phyloP scores from a whole-genome alignment of 2,888 invertebrate species.

The Octodonta nipae region DNA sequence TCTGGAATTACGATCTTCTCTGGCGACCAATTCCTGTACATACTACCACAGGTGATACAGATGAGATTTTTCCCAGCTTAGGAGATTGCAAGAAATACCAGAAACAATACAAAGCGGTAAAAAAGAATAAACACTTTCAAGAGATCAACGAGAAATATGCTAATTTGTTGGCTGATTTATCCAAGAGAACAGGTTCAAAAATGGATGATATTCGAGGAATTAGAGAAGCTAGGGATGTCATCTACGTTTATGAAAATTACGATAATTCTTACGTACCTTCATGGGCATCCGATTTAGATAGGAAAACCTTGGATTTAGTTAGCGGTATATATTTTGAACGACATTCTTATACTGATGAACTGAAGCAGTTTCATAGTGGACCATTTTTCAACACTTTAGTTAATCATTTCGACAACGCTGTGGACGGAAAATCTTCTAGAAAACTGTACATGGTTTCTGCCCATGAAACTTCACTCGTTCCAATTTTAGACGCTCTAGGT shows the following conservation, averaged over 20 bases:
- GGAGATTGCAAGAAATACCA: not conserved
- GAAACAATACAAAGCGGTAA: conserved; percentile 42
- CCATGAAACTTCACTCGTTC: too few relatives aligned
- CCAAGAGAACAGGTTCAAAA: conserved; percentile 42
- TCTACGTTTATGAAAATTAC: conserved; percentile 51
- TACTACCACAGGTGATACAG: conserved; percentile 37
- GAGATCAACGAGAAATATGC: conserved; percentile 43
- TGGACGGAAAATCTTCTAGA: too few relatives aligned
- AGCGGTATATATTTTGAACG: conserved; percentile 46
- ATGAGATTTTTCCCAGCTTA: conserved; percentile 12
- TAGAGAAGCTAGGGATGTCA: conserved; percentile 16
- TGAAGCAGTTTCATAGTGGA: conserved; percentile 47
- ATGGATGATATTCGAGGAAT: conserved; percentile 2
- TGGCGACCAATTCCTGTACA: conserved; percentile 66
- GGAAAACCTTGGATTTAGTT: conserved; percentile 37
- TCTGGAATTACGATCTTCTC: conserved; percentile 1
- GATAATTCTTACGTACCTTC: conserved; percentile 39
- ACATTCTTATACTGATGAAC: conserved; percentile 39
- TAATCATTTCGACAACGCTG: conserved; percentile 44
- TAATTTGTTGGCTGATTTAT: conserved; percentile 49
- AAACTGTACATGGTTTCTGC: too few relatives aligned
- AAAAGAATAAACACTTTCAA: conserved; percentile 33
- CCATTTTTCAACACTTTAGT: conserved; percentile 56
- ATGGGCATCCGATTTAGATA: conserved; percentile 3
- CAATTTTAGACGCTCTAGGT: too few relatives aligned